phyloP scores from a whole-genome alignment of 2,888 invertebrate species.

The Paralinhomoeus sp. region DNA sequence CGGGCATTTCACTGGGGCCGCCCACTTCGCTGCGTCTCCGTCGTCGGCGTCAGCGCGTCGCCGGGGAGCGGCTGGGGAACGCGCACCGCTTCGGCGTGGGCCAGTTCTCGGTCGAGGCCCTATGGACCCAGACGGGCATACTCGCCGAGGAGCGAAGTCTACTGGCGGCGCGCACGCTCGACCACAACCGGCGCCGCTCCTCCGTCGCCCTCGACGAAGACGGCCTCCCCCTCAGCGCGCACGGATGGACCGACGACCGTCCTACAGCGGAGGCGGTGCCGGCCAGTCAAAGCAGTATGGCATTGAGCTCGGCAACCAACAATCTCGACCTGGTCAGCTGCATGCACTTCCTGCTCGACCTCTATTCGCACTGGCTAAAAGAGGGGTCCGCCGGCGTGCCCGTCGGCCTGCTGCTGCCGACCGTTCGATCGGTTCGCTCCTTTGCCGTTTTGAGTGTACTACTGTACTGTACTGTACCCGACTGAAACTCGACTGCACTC shows the following conservation, averaged over 20 bases:
- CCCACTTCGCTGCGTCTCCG: too few species aligned
- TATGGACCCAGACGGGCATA: constrained; percentile 25
- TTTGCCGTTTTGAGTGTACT: too few species aligned
- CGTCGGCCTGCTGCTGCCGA: constrained; percentile 27
- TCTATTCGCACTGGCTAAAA: constrained; percentile 51
- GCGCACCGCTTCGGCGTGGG: neutral
- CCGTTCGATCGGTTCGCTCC: constrained; percentile 12
- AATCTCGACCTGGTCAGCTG: constrained; percentile 67
- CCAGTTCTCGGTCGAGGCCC: constrained; percentile 25
- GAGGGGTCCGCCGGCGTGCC: constrained; percentile 11
- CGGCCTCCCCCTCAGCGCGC: too few species aligned
- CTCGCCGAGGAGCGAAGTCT: constrained; percentile 14
- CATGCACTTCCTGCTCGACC: constrained; percentile 66
- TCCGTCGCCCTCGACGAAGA: neutral
- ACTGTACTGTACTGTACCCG: too few species aligned
- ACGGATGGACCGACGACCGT: neutral
- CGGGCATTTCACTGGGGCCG: too few species aligned
- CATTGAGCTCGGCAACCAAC: neutral
- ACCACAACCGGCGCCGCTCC: neutral
- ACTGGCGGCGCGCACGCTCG: neutral
- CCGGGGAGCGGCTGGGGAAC: constrained; percentile 3
- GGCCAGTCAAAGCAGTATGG: neutral
- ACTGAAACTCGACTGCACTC: too few species aligned
- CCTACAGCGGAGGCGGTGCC: neutral
- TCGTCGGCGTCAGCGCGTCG: too few species aligned